Percentiles rank a stretch among this genome's conserved stretches.
These are phyloP conservation scores for Endotricha flammealis DNA, from an alignment of 2,888 invertebrate genomes.

Conservation along the genomic window DNA sequence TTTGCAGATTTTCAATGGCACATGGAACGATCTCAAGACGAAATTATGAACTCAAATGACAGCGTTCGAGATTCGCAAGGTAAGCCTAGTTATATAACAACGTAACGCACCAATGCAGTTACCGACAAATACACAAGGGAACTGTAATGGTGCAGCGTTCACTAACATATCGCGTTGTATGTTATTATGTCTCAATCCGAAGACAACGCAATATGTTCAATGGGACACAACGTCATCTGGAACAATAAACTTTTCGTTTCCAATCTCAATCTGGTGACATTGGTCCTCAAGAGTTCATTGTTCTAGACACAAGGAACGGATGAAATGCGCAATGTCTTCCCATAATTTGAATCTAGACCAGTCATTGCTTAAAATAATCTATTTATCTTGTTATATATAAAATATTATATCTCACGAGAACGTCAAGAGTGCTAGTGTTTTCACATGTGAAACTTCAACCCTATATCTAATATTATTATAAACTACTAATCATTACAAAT, in stretches of 20 bases:
- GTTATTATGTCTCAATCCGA: conserved; percentile 6
- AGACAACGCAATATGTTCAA: conserved; percentile 52
- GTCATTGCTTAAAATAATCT: conserved; percentile 73
- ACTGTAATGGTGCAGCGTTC: conserved; percentile 26
- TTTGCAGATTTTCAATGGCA: conserved; percentile 91
- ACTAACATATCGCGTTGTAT: conserved; percentile 55
- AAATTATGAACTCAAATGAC: conserved; percentile 91
- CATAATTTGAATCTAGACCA: conserved; percentile 72
- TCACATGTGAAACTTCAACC: conserved; percentile 77
- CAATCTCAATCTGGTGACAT: conserved; percentile 1
- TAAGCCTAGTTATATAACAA: conserved; percentile 73
- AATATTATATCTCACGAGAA: conserved; percentile 68
- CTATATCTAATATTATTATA: conserved; percentile 70
- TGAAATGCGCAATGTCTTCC: conserved; percentile 79
- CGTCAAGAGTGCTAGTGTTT: conserved; percentile 77
- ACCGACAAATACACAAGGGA: conserved; percentile 11
- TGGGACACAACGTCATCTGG: conserved; percentile 62
- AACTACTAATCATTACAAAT: conserved; percentile 68
- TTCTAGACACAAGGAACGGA: conserved; percentile 73
- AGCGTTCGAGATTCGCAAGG: conserved; percentile 94
- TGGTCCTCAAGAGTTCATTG: conserved; percentile 50
- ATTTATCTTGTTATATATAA: conserved; percentile 65
- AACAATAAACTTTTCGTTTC: conserved; percentile 48
- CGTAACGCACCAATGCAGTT: conserved; percentile 24
- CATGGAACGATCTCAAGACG: conserved; percentile 90